Evolutionary conservation across 2,797 vertebrate species (phyloP).

Genomic region (Chromis chromis): DNA sequence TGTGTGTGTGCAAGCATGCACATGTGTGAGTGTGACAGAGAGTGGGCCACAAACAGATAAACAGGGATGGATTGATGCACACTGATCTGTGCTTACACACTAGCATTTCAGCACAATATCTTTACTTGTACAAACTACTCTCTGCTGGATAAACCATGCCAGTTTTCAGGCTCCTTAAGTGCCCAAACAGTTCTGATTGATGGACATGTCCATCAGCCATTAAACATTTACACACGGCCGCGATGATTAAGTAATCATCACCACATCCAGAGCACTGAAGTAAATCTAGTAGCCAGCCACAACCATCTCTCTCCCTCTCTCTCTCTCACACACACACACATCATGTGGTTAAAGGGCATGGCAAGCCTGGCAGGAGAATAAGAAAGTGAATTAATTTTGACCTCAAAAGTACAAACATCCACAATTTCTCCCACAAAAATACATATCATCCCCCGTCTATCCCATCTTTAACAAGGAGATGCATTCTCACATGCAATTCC

Average conservation of each 20-base stretch:
- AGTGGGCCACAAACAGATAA: too few species aligned
- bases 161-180: conserved; percentile 21
- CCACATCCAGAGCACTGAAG: conserved; percentile 39
- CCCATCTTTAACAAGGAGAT: conserved; percentile 13
- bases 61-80: too few species aligned
- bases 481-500: conserved; percentile 22
- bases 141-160: conserved; percentile 21
- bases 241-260: conserved; percentile 66
- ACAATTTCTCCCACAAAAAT: conserved; percentile 11
- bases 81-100: neutral
- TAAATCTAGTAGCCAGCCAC: conserved; percentile 57
- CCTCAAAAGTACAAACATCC: neutral
- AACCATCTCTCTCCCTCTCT: neutral
- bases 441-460: neutral
- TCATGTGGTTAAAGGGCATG: neutral
- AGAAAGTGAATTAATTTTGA: neutral
- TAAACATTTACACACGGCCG: conserved; percentile 55
- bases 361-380: neutral
- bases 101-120: neutral
- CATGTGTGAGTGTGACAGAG: too few species aligned
- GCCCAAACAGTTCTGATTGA: conserved; percentile 53
- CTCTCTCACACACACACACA: conserved; percentile 2
- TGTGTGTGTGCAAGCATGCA: too few species aligned
- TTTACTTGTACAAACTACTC: neutral
- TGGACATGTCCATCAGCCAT: conserved; percentile 55